Evolutionary conservation across 2,888 invertebrate genomes (phyloP), one percentile per base, ranked within the genome.

Genomic region (Lithophane ornitopus): DNA sequence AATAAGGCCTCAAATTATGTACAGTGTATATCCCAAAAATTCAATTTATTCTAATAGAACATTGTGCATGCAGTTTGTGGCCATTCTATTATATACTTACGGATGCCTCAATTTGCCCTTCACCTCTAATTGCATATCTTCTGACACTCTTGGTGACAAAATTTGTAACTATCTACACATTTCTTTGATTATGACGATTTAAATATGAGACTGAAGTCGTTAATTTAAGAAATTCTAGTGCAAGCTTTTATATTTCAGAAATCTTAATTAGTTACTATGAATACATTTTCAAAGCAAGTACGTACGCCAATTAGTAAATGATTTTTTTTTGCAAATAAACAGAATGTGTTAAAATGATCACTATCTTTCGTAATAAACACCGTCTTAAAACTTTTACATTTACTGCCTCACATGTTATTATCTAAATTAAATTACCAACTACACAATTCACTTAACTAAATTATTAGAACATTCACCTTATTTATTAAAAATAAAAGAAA

Each of bases 311-410:
- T 80, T 70, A 70, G 19, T 46, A 52, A n/a, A 22, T 7, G 39
- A 70, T 67, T 54, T 76, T 76, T 76, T 66, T 71, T 67, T 41
- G 52, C 22, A 52, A 72, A 69, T 61, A 41, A 62, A 44, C 26
- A 52, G 61, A 66, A 80, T 66, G 46, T 78, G 52, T 82, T 58
- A 68, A 2, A 82, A 59, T 26, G 58, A 84, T 68, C 28, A 22
- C 39, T 68, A 84, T 80, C 67, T 79, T 84, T 78, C 56, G 26
- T 56, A 71, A 84, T 84, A 82, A 76, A 80, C 66, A 78, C 56
- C 41, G 41, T 78, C 41, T 56, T 66, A 39, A 61, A 58, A 74
- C 41, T 74, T 80, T 72, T 73, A 70, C 56, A 58, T 70, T 80
- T 54, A 70, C 65, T 16, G 39, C 19, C 41, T 22, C 54, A 49